phyloP scores from a whole-genome alignment of 2,888 invertebrate genomes.

The Polylopha cassiicola region DNA sequence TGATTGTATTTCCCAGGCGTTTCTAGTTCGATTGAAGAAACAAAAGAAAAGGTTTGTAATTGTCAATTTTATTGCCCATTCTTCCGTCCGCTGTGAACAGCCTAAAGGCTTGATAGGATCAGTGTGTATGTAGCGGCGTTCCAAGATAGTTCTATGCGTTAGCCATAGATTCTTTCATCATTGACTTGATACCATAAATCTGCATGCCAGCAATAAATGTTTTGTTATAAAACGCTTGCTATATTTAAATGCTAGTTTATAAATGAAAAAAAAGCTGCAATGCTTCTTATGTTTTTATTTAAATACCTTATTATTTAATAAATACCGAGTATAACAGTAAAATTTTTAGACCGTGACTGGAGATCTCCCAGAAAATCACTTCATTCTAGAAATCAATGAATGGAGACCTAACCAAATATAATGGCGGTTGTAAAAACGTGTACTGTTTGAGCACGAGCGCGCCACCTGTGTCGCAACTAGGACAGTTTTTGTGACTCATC shows the following conservation, averaged over 20 bases:
- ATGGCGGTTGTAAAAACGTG: conserved; percentile 41
- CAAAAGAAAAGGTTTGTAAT: conserved; percentile 43
- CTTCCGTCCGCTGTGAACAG: conserved; percentile 28
- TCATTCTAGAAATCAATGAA: conserved; percentile 13
- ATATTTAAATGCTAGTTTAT: neutral
- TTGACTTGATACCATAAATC: no score
- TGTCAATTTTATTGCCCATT: conserved; percentile 38
- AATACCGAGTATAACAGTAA: neutral
- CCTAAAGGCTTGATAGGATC: conserved; percentile 29
- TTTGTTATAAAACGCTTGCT: conserved; percentile 22
- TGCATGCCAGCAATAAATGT: conserved; percentile 45
- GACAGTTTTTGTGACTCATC: conserved; percentile 56
- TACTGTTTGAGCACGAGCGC: conserved; percentile 45
- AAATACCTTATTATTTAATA: no score
- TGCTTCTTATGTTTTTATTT: no score
- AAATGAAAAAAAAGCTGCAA: no score
- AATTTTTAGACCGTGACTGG: conserved; percentile 1
- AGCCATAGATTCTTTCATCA: conserved; percentile 31
- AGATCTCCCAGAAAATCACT: conserved; percentile 16
- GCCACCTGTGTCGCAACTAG: conserved; percentile 56
- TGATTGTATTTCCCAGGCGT: conserved; percentile 43
- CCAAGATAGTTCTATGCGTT: conserved; percentile 29
- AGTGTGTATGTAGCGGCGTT: conserved; percentile 29
- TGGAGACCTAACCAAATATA: conserved; percentile 26
- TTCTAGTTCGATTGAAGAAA: conserved; percentile 43